A percentile compares a stretch with the other conserved stretches of the same genome.
Evolutionary conservation across 2,113 vertebrate genomes (phyloP).

Genomic region (Podarcis raffonei): DNA sequence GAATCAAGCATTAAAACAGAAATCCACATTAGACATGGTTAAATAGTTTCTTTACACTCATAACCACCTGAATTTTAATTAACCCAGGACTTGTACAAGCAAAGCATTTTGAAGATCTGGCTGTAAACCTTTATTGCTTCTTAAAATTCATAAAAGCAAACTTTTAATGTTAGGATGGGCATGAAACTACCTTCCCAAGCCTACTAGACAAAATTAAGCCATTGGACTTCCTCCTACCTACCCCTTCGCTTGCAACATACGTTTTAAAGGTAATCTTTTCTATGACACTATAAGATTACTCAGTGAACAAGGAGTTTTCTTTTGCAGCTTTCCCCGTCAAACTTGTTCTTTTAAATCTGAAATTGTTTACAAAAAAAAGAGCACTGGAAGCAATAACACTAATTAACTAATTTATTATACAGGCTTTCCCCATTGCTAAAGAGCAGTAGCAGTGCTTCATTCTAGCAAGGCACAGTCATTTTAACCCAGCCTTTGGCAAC

Average conservation of each 20-base stretch:
- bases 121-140: constrained; percentile 30
- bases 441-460: background rate
- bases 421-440: background rate
- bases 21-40: background rate
- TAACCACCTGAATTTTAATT: constrained; percentile 34
- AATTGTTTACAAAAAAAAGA: background rate
- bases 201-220: background rate
- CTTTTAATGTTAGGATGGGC: background rate
- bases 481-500: background rate
- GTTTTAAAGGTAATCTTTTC: background rate
- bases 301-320: background rate
- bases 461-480: background rate
- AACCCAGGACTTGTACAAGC: constrained; percentile 18
- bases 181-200: background rate
- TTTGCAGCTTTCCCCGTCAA: background rate
- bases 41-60: constrained; percentile 3
- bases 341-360: background rate
- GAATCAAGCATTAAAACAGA: constrained; percentile 9
- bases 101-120: constrained; percentile 33
- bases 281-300: background rate
- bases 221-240: background rate
- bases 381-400: background rate
- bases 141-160: constrained; percentile 35
- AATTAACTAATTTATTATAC: background rate
- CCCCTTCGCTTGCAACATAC: background rate